Conservation (phyloP, 2,888 invertebrate genomes). For the Philhelius pedissequus region DNA sequence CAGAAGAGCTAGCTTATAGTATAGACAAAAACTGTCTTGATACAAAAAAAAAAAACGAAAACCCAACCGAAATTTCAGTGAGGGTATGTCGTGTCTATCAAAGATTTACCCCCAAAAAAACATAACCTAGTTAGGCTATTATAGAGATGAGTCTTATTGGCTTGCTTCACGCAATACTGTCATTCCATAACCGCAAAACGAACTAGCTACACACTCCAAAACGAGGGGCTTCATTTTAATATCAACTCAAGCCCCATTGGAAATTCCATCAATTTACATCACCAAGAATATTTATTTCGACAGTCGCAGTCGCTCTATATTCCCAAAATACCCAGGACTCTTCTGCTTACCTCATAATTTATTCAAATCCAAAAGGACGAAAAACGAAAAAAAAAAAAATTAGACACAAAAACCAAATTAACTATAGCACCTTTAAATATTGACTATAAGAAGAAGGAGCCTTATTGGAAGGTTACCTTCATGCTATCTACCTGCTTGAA, state of each 20-base stretch:
- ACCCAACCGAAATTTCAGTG: background rate
- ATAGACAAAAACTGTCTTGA: background rate
- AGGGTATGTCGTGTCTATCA: slow-evolving; percentile 2
- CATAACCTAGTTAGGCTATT: slow-evolving; percentile 6
- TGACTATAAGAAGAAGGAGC: background rate
- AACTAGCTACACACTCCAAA: background rate
- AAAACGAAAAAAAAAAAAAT: background rate
- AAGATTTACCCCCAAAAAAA: background rate
- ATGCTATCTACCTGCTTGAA: background rate
- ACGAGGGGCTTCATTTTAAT: slow-evolving; percentile 21
- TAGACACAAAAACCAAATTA: slow-evolving; percentile 53
- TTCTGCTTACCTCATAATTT: slow-evolving; percentile 12
- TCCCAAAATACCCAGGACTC: background rate
- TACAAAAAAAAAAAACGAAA: background rate
- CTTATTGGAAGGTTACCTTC: background rate
- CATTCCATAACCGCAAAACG: slow-evolving; percentile 52
- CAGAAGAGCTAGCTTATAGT: background rate
- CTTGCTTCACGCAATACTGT: slow-evolving; percentile 61
- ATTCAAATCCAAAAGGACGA: slow-evolving; percentile 25
- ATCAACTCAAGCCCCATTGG: slow-evolving; percentile 44
- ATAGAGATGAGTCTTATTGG: slow-evolving; percentile 61
- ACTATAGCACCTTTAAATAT: slow-evolving; percentile 49
- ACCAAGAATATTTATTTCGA: slow-evolving; percentile 40
- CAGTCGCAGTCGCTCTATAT: background rate
- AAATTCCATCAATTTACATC: slow-evolving; percentile 61